These are phyloP conservation scores for Microchrysa polita DNA, from an alignment of 2,888 invertebrate species.

Conservation along the genomic window DNA sequence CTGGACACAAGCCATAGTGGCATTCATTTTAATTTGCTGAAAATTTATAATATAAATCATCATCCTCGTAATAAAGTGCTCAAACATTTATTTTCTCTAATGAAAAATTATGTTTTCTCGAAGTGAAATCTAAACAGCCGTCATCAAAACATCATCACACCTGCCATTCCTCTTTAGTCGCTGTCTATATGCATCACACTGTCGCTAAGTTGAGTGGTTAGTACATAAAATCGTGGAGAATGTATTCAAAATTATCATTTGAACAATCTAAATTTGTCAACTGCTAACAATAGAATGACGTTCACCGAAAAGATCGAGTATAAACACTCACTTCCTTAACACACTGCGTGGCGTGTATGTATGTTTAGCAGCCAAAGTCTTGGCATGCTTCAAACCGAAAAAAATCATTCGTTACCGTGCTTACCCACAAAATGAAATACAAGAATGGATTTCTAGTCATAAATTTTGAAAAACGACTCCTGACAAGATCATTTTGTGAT, in stretches of 20 bases:
- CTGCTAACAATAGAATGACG: constrained; percentile 41
- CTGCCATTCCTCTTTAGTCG: constrained; percentile 32
- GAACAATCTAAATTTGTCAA: constrained; percentile 42
- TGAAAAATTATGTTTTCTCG: constrained; percentile 38
- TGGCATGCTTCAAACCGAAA: background rate
- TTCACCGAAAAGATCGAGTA: constrained; percentile 29
- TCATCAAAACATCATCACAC: constrained; percentile 29
- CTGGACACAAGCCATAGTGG: too few species aligned
- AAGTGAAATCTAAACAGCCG: constrained; percentile 36
- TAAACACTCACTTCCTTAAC: constrained; percentile 14
- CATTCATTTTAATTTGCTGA: too few species aligned
- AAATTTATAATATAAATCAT: constrained; percentile 28
- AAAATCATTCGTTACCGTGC: background rate
- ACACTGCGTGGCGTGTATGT: too few species aligned
- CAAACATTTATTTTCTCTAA: constrained; percentile 16
- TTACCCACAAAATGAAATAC: constrained; percentile 15
- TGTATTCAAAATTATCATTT: constrained; percentile 31
- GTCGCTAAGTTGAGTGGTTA: background rate
- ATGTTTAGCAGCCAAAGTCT: background rate
- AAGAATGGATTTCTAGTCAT: constrained; percentile 41
- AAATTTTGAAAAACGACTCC: constrained; percentile 32
- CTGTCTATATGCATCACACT: constrained; percentile 15
- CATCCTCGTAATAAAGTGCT: constrained; percentile 35
- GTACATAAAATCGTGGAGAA: background rate
- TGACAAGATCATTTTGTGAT: constrained; percentile 39